Conservation (phyloP, 2,797 vertebrate species). For the Myotis findleyi region DNA sequence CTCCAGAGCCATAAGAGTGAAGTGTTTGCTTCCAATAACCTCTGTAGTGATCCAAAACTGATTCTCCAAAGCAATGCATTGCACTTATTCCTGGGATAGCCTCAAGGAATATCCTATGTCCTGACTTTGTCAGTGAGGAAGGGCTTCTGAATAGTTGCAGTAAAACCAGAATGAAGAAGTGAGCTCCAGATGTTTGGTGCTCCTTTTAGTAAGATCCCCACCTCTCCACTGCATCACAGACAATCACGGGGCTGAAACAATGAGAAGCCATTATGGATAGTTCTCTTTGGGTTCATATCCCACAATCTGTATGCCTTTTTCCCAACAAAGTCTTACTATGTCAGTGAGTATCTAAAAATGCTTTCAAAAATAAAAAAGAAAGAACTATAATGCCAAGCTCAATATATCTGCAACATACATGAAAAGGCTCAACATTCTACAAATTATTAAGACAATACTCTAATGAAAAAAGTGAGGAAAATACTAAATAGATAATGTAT, state of each 20-base stretch:
- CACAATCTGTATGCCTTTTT: not conserved
- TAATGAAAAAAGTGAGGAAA: not conserved
- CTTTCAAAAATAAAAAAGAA: not conserved
- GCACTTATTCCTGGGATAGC: not conserved
- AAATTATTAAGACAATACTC: not conserved
- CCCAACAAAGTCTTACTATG: not conserved
- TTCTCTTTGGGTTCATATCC: not conserved
- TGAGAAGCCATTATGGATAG: not conserved
- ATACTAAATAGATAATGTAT: slow-evolving; percentile 2
- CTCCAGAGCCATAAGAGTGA: not conserved
- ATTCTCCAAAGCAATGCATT: not conserved
- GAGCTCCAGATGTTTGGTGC: not conserved
- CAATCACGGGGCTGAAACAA: not conserved
- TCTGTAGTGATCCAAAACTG: not conserved
- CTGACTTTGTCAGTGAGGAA: not conserved
- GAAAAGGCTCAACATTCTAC: not conserved
- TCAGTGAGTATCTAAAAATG: not conserved
- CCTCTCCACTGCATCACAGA: not conserved
- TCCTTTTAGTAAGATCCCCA: not conserved
- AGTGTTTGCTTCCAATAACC: not conserved
- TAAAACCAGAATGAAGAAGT: not conserved
- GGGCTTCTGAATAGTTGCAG: not conserved
- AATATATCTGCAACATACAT: not conserved
- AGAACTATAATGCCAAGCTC: not conserved
- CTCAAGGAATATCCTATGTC: not conserved